These are phyloP conservation scores for Drosophila monieri DNA, from an alignment of 2,888 invertebrate species.

Conservation along the genomic window DNA sequence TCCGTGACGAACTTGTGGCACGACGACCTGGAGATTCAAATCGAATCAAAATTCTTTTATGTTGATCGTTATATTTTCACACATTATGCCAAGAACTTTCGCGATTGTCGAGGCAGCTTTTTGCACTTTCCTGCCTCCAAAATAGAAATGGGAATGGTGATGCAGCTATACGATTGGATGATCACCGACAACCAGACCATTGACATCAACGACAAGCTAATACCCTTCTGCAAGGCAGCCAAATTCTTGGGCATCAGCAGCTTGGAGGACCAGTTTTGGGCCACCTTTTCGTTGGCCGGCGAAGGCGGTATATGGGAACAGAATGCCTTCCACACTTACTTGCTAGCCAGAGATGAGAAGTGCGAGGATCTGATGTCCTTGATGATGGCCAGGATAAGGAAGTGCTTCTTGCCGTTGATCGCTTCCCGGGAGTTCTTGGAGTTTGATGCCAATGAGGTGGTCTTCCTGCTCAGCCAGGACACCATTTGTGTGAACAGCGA, in stretches of 20 bases:
- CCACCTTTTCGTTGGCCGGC: neutral
- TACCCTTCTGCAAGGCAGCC: slow-evolving; percentile 14
- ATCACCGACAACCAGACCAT: neutral
- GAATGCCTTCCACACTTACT: slow-evolving; percentile 26
- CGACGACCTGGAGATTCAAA: slow-evolving; percentile 38
- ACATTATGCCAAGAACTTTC: slow-evolving; percentile 3
- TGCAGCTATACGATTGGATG: slow-evolving; percentile 46
- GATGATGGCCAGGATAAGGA: slow-evolving; percentile 19
- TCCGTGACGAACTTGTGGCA: slow-evolving; percentile 23
- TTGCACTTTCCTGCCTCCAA: slow-evolving; percentile 39
- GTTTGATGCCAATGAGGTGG: slow-evolving; percentile 22
- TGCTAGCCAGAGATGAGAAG: neutral
- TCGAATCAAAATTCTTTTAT: slow-evolving; percentile 20
- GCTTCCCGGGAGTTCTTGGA: slow-evolving; percentile 32
- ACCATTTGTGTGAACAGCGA: slow-evolving; percentile 47
- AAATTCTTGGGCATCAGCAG: slow-evolving; percentile 19
- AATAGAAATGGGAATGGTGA: slow-evolving; percentile 10
- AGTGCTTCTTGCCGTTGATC: slow-evolving; percentile 39
- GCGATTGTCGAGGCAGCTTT: fast-evolving
- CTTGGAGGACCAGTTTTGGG: slow-evolving; percentile 34
- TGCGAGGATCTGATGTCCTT: slow-evolving; percentile 38
- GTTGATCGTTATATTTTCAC: slow-evolving; percentile 43
- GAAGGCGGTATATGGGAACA: slow-evolving; percentile 19
- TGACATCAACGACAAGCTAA: neutral
- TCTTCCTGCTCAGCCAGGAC: slow-evolving; percentile 18